Evolutionary conservation across 2,113 vertebrate genomes (phyloP).

Genomic region (Crocuta crocuta): DNA sequence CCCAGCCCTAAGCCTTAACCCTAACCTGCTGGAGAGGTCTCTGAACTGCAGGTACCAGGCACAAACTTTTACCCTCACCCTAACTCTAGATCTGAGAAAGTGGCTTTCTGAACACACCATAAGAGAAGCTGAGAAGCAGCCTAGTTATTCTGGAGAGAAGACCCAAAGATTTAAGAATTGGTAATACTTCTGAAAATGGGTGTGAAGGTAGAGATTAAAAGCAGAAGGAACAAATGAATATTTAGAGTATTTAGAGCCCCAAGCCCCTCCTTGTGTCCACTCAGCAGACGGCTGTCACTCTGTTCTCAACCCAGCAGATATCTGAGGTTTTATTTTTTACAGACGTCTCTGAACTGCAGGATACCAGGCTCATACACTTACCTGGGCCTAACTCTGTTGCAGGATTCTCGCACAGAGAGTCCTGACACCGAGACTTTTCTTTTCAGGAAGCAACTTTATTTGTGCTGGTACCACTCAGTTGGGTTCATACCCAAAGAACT

Average conservation of each 20-base stretch:
- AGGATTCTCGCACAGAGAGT: no score
- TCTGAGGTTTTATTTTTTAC: neutral
- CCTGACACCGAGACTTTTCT: no score
- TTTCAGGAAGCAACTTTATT: no score
- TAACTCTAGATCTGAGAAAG: neutral
- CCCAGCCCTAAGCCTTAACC: no score
- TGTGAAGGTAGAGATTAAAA: neutral
- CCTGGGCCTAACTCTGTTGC: no score
- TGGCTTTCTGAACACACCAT: neutral
- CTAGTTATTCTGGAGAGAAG: neutral
- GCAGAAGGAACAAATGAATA: neutral
- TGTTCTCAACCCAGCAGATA: neutral
- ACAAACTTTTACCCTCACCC: neutral
- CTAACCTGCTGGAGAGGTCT: no score
- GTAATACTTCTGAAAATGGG: neutral
- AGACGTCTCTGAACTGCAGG: neutral
- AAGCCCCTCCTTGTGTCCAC: neutral
- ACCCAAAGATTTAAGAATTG: neutral
- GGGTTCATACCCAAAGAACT: no score
- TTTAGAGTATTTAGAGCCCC: neutral
- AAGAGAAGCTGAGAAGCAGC: neutral
- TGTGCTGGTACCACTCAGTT: no score
- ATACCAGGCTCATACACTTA: neutral
- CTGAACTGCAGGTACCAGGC: neutral
- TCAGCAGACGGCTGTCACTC: neutral